A percentile compares a stretch with the other conserved stretches of the same genome.
Conservation (phyloP, 2,797 vertebrate species). For the Chaunax sp. region DNA sequence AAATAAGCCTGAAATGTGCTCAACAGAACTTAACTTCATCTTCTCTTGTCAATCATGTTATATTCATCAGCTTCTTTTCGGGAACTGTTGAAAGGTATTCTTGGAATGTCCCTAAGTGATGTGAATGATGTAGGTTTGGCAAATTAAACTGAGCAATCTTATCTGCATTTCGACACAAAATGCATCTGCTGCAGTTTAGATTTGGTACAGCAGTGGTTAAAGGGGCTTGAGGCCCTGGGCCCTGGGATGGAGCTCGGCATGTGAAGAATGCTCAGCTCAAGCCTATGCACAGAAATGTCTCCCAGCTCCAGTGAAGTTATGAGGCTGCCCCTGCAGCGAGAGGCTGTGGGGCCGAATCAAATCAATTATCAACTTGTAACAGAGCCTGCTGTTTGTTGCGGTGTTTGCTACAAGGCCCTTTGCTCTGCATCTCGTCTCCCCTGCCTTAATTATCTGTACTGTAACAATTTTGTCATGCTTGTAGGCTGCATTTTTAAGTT, state of each 20-base stretch:
- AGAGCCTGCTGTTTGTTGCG: background rate
- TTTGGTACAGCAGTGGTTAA: slow-evolving; percentile 49
- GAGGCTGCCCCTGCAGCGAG: slow-evolving; percentile 57
- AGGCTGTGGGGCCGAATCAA: slow-evolving; percentile 13
- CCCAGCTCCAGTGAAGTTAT: slow-evolving; percentile 47
- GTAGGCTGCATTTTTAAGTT: background rate
- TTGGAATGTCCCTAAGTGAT: background rate
- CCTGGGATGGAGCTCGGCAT: slow-evolving; percentile 72
- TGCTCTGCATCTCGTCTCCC: background rate
- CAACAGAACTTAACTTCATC: no score
- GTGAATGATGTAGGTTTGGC: background rate
- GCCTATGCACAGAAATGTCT: slow-evolving; percentile 66
- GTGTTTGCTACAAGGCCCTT: slow-evolving; percentile 12
- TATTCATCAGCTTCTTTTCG: background rate
- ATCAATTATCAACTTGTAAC: slow-evolving; percentile 37
- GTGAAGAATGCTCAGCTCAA: slow-evolving; percentile 78
- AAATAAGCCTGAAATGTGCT: background rate
- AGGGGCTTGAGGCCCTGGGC: slow-evolving; percentile 31
- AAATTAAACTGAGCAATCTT: background rate
- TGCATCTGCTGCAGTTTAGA: slow-evolving; percentile 20
- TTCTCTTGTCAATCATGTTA: background rate
- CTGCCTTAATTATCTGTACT: background rate
- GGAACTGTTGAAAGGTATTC: background rate
- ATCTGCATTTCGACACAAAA: slow-evolving; percentile 17
- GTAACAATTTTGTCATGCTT: no score